A percentile compares a stretch with the other conserved stretches of the same genome.
Conservation (phyloP, 2,888 invertebrate genomes). For the Drosophila lacicola region DNA sequence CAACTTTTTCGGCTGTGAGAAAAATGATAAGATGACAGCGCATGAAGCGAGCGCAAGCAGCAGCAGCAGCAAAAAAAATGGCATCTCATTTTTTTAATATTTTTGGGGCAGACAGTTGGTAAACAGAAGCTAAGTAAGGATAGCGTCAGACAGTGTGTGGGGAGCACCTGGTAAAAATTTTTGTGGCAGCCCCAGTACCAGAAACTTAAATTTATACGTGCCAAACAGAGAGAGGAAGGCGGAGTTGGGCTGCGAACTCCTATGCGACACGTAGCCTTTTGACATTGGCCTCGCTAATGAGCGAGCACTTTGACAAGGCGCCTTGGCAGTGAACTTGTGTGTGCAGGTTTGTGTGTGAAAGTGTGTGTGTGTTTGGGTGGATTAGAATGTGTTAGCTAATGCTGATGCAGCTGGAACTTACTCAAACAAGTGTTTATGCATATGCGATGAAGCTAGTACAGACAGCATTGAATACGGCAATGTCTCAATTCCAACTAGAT, state of each 20-base stretch:
- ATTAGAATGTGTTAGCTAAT: conserved; percentile 28
- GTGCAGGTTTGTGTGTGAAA: conserved; percentile 9
- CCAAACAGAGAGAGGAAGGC: conserved; percentile 8
- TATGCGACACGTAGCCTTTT: conserved; percentile 75
- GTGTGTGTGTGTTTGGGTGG: background rate
- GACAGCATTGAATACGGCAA: background rate
- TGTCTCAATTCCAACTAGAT: background rate
- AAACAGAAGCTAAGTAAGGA: conserved; percentile 60
- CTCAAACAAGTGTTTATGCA: background rate
- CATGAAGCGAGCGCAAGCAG: conserved; percentile 56
- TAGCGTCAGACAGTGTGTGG: conserved; percentile 31
- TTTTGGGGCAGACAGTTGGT: conserved; percentile 72
- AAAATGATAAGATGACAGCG: conserved; percentile 80
- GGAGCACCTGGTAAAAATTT: conserved; percentile 61
- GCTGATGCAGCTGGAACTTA: conserved; percentile 40
- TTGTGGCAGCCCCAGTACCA: conserved; percentile 37
- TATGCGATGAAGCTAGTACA: background rate
- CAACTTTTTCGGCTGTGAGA: conserved; percentile 57
- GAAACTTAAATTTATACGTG: conserved; percentile 53
- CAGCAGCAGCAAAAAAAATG: conserved; percentile 53
- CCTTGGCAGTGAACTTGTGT: conserved; percentile 69
- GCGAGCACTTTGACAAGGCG: conserved; percentile 66
- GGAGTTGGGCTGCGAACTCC: background rate
- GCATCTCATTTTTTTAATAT: conserved; percentile 76
- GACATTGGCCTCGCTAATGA: conserved; percentile 78